Evolutionary conservation across 2,797 vertebrate species (phyloP), one percentile per base, ranked within the genome.

Genomic region (Glossophaga mutica): DNA sequence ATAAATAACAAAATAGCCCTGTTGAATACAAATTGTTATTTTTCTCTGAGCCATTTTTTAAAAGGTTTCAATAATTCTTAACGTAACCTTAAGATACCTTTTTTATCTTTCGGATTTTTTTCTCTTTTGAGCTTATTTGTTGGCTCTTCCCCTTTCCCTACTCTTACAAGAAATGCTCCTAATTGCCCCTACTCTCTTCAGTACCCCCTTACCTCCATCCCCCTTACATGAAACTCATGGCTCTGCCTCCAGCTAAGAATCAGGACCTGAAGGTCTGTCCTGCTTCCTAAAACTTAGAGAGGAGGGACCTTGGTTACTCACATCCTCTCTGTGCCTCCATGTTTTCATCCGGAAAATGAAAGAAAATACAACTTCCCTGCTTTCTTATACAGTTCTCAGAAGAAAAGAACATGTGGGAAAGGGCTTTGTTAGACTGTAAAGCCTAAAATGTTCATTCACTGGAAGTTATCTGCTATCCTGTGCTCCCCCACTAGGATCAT

Each of bases 21-120:
- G 9, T 91, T 62, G 39, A 68, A 87, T 34, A 93, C 44, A 92
- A 29, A 78, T 26, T 18, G 3, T 88, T 79, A 52, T 77, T 91
- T 96, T 91, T 18, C 59, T 68, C 48, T 14, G 52, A 94, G 46
- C n/a, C 39, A 82, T 81, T 76, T 48, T 21, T 19, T 19, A 81
- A 83, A 50, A 86, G 32, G 37, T 85, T 96, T 81, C 67, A 94
- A 86, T 76, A 79, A 89, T 78, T 81, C 48, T 9, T 67, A 94
- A 19, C 89, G 37, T 34, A 87, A 84, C 16, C 73, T 18, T 39
- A 73, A 32, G 11, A 68, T 81, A 74, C 81, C 82, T 48, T 88
- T 86, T 79, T 67, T 52, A 79, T 46, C 48, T 90, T 83, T 55
- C 6, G 0, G 12, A 29, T 77, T 92, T 48, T 62, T 89, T 92